Conservation (phyloP, 2,113 vertebrate species). For the Vireo altiloquus region DNA sequence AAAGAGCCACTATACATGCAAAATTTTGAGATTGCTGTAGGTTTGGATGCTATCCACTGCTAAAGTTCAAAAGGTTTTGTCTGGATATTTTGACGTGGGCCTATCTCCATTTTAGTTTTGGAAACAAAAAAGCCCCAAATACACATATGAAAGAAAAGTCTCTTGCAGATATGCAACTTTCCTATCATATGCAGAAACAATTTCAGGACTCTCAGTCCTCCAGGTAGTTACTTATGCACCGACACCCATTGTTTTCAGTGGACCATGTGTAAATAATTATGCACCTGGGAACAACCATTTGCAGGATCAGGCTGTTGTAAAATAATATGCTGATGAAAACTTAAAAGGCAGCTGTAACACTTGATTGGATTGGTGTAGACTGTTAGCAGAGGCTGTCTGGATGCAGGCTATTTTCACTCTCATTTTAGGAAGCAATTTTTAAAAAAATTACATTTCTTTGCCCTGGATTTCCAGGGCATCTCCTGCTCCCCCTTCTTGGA, state of each 20-base stretch:
- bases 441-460: not conserved
- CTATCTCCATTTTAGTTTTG: slow-evolving; percentile 25
- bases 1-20: slow-evolving; percentile 25
- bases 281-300: slow-evolving; percentile 25
- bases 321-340: slow-evolving; percentile 30
- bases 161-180: not conserved
- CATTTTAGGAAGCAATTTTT: not conserved
- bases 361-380: not conserved
- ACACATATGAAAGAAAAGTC: not conserved
- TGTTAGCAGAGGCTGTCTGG: not conserved
- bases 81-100: not conserved
- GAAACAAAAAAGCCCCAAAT: not conserved
- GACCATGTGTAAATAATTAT: slow-evolving; percentile 17
- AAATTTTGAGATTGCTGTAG: slow-evolving; percentile 17
- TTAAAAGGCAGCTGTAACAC: slow-evolving; percentile 1
- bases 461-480: not conserved
- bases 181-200: slow-evolving; percentile 22
- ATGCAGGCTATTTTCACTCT: not conserved
- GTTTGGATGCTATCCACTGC: slow-evolving; percentile 42
- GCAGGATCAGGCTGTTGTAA: slow-evolving; percentile 11
- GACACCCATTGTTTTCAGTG: slow-evolving; percentile 43
- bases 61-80: slow-evolving; percentile 42
- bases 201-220: not conserved
- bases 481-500: not conserved
- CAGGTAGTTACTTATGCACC: slow-evolving; percentile 14